Evolutionary conservation across 2,113 vertebrate species (phyloP).

Genomic region (Zapus hudsonius): DNA sequence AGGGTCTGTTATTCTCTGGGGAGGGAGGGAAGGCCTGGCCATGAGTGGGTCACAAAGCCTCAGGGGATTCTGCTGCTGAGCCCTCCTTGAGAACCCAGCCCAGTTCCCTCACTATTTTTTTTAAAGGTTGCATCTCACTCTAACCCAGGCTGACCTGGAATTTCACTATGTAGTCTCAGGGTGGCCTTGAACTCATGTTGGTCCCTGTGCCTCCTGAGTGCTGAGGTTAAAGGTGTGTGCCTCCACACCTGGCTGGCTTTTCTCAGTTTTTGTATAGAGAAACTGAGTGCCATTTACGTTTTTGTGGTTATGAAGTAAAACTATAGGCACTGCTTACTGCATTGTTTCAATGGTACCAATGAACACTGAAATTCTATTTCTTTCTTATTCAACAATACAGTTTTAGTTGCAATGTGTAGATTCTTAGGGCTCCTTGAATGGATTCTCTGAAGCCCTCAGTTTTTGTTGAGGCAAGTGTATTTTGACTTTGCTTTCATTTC

Average conservation of each 20-base stretch:
- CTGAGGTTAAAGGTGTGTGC: too few species aligned
- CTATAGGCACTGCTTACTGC: neutral
- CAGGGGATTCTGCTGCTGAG: neutral
- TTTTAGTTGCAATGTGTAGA: neutral
- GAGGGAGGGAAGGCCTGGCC: neutral
- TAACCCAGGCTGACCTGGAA: too few species aligned
- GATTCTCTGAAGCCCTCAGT: neutral
- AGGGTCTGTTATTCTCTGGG: neutral
- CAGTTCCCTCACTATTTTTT: neutral
- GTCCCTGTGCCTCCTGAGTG: too few species aligned
- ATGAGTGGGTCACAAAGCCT: neutral
- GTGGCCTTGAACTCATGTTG: too few species aligned
- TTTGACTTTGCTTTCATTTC: slow-evolving; percentile 37
- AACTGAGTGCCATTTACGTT: slow-evolving; percentile 11
- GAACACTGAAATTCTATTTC: neutral
- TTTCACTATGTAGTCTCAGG: too few species aligned
- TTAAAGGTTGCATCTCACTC: too few species aligned
- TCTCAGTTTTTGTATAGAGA: neutral
- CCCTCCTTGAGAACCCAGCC: neutral
- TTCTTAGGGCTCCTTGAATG: neutral
- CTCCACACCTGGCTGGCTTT: too few species aligned
- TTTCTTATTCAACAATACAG: neutral
- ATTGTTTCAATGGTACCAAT: neutral
- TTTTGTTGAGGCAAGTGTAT: slow-evolving; percentile 11
- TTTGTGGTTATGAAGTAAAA: slow-evolving; percentile 29